Conservation (phyloP, 1,140 invertebrate genomes). For the Sitodiplosis mosellana region DNA sequence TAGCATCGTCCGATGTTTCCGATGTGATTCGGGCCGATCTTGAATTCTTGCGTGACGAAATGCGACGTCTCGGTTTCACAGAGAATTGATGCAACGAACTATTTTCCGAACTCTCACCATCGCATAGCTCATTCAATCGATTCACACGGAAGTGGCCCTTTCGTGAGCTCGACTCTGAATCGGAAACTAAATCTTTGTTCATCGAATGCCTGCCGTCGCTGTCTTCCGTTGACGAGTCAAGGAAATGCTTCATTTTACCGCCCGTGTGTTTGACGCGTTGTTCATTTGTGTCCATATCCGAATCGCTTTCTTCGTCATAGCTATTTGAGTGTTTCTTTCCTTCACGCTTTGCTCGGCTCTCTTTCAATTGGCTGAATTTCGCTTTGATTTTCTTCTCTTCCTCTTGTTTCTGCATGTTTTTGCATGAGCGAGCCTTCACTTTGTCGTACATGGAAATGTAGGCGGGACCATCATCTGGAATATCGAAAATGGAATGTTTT, state of each 20-base stretch:
- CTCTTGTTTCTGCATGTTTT: constrained; percentile 79
- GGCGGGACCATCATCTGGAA: constrained; percentile 70
- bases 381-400: constrained; percentile 77
- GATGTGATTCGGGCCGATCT: constrained; percentile 34
- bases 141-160: background rate
- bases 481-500: constrained; percentile 84
- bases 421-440: constrained; percentile 85
- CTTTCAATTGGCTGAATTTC: constrained; percentile 74
- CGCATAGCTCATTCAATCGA: constrained; percentile 13
- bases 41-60: constrained; percentile 30
- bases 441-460: constrained; percentile 98
- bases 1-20: constrained; percentile 36
- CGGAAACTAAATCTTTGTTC: constrained; percentile 20
- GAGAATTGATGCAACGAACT: constrained; percentile 6
- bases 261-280: constrained; percentile 9
- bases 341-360: constrained; percentile 62
- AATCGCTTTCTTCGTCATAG: constrained; percentile 66
- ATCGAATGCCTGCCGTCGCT: constrained; percentile 20
- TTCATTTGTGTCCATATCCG: constrained; percentile 31
- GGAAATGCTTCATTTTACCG: constrained; percentile 28
- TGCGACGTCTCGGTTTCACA: constrained; percentile 23
- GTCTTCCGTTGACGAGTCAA: constrained; percentile 36
- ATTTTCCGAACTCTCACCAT: constrained; percentile 23
- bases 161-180: constrained; percentile 19
- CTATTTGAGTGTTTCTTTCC: constrained; percentile 74